Conservation (phyloP, 2,797 vertebrate genomes). For the Podarcis lilfordi region DNA sequence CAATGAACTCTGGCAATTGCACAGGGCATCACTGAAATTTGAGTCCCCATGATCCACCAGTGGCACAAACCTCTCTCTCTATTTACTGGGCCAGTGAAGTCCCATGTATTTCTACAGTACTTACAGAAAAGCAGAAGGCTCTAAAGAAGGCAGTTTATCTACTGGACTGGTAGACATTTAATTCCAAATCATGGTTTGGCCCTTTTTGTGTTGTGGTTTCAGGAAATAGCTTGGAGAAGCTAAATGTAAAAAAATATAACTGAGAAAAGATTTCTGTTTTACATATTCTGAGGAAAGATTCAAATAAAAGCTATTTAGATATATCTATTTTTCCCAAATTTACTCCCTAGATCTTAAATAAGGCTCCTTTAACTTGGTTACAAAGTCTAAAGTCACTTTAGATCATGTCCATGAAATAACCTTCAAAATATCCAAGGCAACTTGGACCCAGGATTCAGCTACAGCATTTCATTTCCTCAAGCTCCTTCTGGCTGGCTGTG, state of each 20-base stretch:
- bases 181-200: not conserved
- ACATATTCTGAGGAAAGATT: not conserved
- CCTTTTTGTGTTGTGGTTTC: no score
- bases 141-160: not conserved
- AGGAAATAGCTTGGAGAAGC: no score
- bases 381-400: not conserved
- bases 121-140: not conserved
- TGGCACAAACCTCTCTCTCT: not conserved
- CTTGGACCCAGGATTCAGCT: not conserved
- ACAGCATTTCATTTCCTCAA: not conserved
- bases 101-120: not conserved
- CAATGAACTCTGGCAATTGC: no score
- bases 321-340: not conserved
- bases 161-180: not conserved
- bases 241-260: no score
- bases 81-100: not conserved
- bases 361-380: not conserved
- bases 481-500: not conserved
- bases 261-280: no score
- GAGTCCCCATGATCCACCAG: no score
- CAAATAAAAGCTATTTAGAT: not conserved
- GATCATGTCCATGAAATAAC: not conserved
- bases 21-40: no score
- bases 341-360: not conserved
- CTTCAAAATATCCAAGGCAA: not conserved